Conservation (phyloP, 2,113 vertebrate species). For the Amphilophus citrinellus region DNA sequence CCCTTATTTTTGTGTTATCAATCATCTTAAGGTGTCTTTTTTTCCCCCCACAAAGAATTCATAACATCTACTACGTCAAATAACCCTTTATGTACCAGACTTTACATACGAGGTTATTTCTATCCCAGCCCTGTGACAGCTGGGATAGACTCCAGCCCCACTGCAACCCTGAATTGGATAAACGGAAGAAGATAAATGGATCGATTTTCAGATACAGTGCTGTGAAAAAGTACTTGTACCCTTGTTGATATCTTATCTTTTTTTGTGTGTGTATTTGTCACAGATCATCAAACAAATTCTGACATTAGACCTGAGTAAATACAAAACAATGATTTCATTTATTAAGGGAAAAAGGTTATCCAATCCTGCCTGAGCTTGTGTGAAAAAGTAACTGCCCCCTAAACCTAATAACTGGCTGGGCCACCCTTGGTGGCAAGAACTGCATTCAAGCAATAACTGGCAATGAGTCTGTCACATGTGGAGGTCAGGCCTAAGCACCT, state of each 20-base stretch:
- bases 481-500: neutral
- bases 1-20: constrained; percentile 26
- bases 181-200: neutral
- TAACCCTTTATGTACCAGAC: neutral
- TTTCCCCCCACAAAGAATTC: neutral
- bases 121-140: neutral
- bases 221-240: neutral
- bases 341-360: neutral
- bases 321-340: neutral
- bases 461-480: neutral
- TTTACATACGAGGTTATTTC: neutral
- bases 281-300: neutral
- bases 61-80: neutral
- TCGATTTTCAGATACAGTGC: neutral
- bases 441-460: neutral
- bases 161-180: neutral
- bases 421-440: neutral
- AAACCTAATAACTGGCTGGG: neutral
- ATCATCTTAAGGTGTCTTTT: constrained; percentile 35
- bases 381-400: neutral
- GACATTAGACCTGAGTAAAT: neutral
- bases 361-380: neutral
- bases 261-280: neutral
- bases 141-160: neutral
- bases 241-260: neutral